Conservation (phyloP, 2,113 vertebrate genomes). For the Pungitius pungitius region DNA sequence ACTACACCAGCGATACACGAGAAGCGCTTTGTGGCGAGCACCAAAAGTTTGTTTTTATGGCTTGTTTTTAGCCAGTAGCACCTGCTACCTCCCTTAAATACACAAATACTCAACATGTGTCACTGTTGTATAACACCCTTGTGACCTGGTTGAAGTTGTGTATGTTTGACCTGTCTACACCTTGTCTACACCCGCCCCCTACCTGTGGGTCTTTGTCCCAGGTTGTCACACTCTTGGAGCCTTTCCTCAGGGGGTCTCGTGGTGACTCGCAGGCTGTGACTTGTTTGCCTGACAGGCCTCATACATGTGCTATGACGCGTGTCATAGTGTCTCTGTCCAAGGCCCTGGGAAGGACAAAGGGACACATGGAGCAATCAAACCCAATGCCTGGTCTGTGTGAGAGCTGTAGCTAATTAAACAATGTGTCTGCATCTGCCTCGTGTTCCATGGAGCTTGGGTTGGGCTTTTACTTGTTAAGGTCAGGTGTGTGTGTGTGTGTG, state of each 20-base stretch:
- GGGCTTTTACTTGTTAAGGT: not conserved
- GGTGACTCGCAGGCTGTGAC: too few relatives aligned
- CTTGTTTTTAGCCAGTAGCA: too few relatives aligned
- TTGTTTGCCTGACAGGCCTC: not conserved
- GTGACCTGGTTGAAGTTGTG: not conserved
- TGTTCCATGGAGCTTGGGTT: not conserved
- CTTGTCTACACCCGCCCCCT: not conserved
- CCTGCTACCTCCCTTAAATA: too few relatives aligned
- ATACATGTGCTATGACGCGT: not conserved
- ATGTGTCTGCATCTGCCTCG: too few relatives aligned
- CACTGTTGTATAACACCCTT: too few relatives aligned
- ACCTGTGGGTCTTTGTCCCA: not conserved
- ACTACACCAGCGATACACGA: not conserved
- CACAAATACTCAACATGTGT: too few relatives aligned
- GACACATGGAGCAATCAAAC: not conserved
- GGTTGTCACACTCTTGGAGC: not conserved
- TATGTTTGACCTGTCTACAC: not conserved
- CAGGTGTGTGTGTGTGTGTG: slow-evolving; percentile 2
- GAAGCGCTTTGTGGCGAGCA: too few relatives aligned
- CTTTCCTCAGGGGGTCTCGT: not conserved
- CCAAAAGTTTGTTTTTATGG: too few relatives aligned
- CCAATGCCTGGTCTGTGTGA: not conserved
- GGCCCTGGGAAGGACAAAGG: too few relatives aligned
- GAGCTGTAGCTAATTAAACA: too few relatives aligned
- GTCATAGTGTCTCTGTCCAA: too few relatives aligned